A percentile compares a stretch with the other conserved stretches of the same genome.
These are phyloP conservation scores for Eubasilissa regina DNA, from an alignment of 1,140 invertebrate species.

Conservation along the genomic window DNA sequence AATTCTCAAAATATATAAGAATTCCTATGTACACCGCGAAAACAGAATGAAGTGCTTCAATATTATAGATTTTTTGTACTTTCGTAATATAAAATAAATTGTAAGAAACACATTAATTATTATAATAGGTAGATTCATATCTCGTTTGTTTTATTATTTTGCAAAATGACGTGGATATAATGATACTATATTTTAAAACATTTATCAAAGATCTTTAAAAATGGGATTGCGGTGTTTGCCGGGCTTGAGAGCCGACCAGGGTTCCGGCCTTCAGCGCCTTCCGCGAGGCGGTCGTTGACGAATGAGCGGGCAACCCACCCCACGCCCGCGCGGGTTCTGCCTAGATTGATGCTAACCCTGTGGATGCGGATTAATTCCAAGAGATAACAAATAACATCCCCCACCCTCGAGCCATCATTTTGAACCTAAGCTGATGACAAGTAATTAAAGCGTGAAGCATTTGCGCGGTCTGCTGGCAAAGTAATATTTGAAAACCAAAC, in stretches of 20 bases:
- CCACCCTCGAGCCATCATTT: background rate
- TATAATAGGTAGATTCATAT: too few relatives aligned
- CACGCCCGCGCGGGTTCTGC: conserved; percentile 36
- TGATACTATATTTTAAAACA: too few relatives aligned
- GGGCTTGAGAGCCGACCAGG: background rate
- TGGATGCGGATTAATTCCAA: conserved; percentile 47
- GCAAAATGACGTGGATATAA: too few relatives aligned
- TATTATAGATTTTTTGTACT: too few relatives aligned
- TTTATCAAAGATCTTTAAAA: too few relatives aligned
- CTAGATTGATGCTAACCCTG: conserved; percentile 55
- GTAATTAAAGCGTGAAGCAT: background rate
- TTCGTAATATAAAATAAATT: too few relatives aligned
- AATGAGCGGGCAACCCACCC: conserved; percentile 46
- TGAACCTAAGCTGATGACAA: background rate
- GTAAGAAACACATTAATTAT: too few relatives aligned
- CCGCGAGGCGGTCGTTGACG: conserved; percentile 51
- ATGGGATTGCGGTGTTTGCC: background rate
- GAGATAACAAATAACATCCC: conserved; percentile 46
- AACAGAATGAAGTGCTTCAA: too few relatives aligned
- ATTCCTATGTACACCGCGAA: too few relatives aligned
- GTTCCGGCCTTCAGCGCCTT: conserved; percentile 39
- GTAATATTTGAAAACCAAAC: background rate
- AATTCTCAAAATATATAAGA: too few relatives aligned
- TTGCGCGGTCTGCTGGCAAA: background rate
- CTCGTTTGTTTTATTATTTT: too few relatives aligned